phyloP scores from a whole-genome alignment of 2,797 vertebrate genomes.

The Valencia hispanica region DNA sequence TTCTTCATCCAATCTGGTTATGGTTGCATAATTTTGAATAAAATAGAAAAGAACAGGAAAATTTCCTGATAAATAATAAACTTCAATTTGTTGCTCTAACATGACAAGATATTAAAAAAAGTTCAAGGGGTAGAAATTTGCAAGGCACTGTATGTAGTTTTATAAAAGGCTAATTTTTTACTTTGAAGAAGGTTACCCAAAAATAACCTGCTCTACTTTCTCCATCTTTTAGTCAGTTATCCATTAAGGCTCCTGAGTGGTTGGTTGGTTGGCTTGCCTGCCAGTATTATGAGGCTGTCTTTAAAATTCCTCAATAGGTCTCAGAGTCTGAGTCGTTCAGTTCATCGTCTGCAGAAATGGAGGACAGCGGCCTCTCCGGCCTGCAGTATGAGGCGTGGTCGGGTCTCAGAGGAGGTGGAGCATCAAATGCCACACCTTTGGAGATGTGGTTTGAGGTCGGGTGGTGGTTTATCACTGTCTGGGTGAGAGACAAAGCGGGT shows the following conservation, averaged over 20 bases:
- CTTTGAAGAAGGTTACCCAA: constrained; percentile 37
- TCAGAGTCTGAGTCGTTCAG: constrained; percentile 97
- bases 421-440: constrained; percentile 92
- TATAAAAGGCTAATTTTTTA: constrained; percentile 17
- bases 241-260: constrained; percentile 79
- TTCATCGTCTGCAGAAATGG: constrained; percentile 86
- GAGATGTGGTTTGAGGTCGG: constrained; percentile 78
- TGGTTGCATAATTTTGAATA: too few species aligned
- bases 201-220: constrained; percentile 40
- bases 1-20: too few species aligned
- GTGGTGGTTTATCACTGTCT: constrained; percentile 88
- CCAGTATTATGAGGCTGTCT: constrained; percentile 35
- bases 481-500: constrained; percentile 85
- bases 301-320: constrained; percentile 85
- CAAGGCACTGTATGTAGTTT: constrained; percentile 11
- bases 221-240: constrained; percentile 23
- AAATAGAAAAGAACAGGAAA: too few species aligned
- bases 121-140: background rate
- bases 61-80: background rate
- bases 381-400: constrained; percentile 90
- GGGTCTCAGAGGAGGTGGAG: constrained; percentile 86
- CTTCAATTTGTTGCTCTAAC: background rate
- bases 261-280: constrained; percentile 58
- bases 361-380: constrained; percentile 86
- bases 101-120: background rate